Percentiles rank a stretch among this genome's conserved stretches.
Conservation (phyloP, 2,888 invertebrate species). For the Megastigmus dorsalis region DNA sequence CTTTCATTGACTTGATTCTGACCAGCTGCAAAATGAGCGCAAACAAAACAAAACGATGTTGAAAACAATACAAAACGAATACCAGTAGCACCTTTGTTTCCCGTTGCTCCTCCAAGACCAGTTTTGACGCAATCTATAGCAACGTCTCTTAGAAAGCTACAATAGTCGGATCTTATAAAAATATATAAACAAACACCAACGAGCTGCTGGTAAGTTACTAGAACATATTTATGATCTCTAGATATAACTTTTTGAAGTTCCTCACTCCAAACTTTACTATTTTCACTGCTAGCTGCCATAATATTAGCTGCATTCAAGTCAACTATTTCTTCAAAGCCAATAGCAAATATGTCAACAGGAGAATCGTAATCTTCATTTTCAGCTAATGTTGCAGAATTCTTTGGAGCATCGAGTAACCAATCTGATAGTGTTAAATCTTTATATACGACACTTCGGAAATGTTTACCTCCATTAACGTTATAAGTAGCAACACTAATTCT, state of each 20-base stretch:
- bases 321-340: slow-evolving; percentile 99
- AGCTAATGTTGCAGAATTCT: slow-evolving; percentile 66
- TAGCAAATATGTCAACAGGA: slow-evolving; percentile 95
- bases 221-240: slow-evolving; percentile 89
- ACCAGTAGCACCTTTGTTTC: slow-evolving; percentile 96
- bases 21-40: slow-evolving; percentile 99
- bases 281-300: slow-evolving; percentile 94
- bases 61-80: slow-evolving; percentile 94
- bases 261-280: slow-evolving; percentile 95
- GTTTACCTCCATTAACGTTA: slow-evolving; percentile 99
- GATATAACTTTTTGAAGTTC: slow-evolving; percentile 94
- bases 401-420: slow-evolving; percentile 90
- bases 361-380: slow-evolving; percentile 74
- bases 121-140: slow-evolving; percentile 98
- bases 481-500: slow-evolving; percentile 95
- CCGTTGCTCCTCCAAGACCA: slow-evolving; percentile 97
- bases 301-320: slow-evolving; percentile 99
- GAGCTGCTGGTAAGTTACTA: slow-evolving; percentile 94
- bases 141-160: slow-evolving; percentile 93
- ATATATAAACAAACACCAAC: slow-evolving; percentile 98
- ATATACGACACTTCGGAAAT: slow-evolving; percentile 96
- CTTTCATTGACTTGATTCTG: slow-evolving; percentile 96
- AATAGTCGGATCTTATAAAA: slow-evolving; percentile 92
- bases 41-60: slow-evolving; percentile 97
- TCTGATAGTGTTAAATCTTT: slow-evolving; percentile 91